phyloP scores from a whole-genome alignment of 2,797 vertebrate genomes.

The Myotis findleyi region DNA sequence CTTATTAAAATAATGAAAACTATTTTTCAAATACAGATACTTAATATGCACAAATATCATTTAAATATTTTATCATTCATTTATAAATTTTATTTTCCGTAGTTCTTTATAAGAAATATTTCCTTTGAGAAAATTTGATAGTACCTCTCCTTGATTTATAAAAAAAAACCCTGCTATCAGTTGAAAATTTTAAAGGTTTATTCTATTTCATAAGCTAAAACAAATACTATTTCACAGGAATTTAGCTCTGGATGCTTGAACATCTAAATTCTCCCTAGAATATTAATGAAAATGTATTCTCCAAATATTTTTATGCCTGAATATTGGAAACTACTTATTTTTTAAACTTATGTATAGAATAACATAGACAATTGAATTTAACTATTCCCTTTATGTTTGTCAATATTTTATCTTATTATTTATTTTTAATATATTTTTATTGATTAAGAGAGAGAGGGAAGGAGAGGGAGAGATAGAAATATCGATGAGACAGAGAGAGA shows the following conservation, averaged over 20 bases:
- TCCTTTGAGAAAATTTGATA: not conserved
- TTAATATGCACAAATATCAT: not conserved
- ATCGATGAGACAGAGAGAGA: no score
- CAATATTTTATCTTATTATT: not conserved
- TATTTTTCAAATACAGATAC: not conserved
- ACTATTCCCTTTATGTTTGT: not conserved
- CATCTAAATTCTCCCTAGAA: slow-evolving; percentile 58
- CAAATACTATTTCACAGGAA: slow-evolving; percentile 45
- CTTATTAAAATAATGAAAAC: not conserved
- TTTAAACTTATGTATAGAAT: not conserved
- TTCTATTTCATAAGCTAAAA: slow-evolving; percentile 18
- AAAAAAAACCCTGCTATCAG: not conserved
- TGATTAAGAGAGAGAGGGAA: no score
- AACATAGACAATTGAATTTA: not conserved
- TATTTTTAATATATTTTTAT: no score
- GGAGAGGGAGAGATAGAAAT: no score
- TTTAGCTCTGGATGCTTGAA: slow-evolving; percentile 35
- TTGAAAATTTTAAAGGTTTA: slow-evolving; percentile 4
- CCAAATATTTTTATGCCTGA: not conserved
- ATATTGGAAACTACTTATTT: not conserved
- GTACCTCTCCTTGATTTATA: slow-evolving; percentile 9
- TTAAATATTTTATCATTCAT: not conserved
- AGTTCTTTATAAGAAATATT: not conserved
- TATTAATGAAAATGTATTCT: not conserved
- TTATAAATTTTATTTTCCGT: not conserved